phyloP scores from a whole-genome alignment of 2,888 invertebrate genomes.

The Loripinus fragilis region DNA sequence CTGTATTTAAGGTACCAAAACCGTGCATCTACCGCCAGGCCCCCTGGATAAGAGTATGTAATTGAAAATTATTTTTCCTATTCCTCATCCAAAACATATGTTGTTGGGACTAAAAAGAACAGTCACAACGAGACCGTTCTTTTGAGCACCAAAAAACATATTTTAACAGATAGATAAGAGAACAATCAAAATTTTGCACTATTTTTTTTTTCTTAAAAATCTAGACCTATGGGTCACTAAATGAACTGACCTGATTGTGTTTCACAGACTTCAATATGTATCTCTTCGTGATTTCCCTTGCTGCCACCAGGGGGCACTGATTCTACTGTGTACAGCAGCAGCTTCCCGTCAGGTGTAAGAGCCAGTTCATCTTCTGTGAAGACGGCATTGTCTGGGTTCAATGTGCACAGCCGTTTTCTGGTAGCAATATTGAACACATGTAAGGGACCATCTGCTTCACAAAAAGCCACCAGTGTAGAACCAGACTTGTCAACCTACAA shows the following conservation, averaged over 20 bases:
- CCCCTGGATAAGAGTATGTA: too few relatives aligned
- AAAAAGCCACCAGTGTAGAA: constrained; percentile 25
- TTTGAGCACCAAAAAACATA: too few relatives aligned
- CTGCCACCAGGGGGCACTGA: constrained; percentile 13
- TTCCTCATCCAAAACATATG: too few relatives aligned
- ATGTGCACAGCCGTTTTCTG: constrained; percentile 29
- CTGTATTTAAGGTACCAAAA: too few relatives aligned
- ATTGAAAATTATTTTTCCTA: too few relatives aligned
- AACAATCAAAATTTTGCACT: too few relatives aligned
- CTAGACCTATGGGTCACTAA: too few relatives aligned
- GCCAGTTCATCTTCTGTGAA: constrained; percentile 44
- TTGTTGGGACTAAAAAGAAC: too few relatives aligned
- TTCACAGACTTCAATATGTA: constrained; percentile 27
- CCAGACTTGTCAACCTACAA: constrained; percentile 31
- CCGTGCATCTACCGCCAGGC: too few relatives aligned
- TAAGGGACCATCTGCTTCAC: constrained; percentile 31
- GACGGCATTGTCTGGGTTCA: constrained; percentile 34
- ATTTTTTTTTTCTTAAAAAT: too few relatives aligned
- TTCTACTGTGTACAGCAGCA: constrained; percentile 48
- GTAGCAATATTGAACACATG: constrained; percentile 35
- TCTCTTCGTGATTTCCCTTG: constrained; percentile 13
- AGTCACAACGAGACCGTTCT: too few relatives aligned
- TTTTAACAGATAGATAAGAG: too few relatives aligned
- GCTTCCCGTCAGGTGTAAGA: constrained; percentile 49
- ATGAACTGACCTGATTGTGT: constrained; percentile 18